These are phyloP conservation scores for Drosophila navojoa DNA, from an alignment of 1,140 invertebrate species.

Conservation along the genomic window DNA sequence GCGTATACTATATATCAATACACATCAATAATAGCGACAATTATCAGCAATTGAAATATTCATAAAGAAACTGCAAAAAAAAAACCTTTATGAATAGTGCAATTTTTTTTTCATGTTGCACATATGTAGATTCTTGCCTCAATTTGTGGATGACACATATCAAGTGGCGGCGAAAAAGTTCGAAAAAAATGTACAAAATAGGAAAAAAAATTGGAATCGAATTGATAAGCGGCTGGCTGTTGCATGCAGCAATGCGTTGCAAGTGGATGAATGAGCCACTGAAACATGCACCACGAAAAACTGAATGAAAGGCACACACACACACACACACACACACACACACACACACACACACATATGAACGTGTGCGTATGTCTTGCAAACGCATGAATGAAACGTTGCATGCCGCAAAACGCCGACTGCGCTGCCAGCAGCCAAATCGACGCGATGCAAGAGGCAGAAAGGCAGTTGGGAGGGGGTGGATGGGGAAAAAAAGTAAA, in stretches of 20 bases:
- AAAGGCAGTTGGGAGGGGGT: no score
- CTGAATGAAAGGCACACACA: constrained; percentile 68
- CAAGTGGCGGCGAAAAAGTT: background rate
- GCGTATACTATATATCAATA: no score
- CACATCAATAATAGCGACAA: no score
- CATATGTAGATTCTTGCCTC: constrained; percentile 6
- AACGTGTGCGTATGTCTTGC: background rate
- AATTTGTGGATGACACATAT: constrained; percentile 15
- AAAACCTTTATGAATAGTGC: no score
- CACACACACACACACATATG: constrained; percentile 10
- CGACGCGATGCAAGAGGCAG: constrained; percentile 47
- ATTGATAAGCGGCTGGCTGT: constrained; percentile 31
- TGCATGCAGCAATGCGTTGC: constrained; percentile 32
- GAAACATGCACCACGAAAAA: constrained; percentile 48
- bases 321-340: constrained; percentile 56
- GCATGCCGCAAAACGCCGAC: constrained; percentile 32
- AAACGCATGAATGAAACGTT: constrained; percentile 76
- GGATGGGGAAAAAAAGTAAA: constrained; percentile 25
- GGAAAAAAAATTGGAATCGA: constrained; percentile 8
- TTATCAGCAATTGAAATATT: no score
- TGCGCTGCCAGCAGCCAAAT: constrained; percentile 28
- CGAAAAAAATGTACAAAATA: background rate
- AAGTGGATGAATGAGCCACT: constrained; percentile 65
- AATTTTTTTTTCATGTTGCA: background rate
- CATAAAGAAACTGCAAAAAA: no score